Percentiles rank a stretch among this genome's conserved stretches.
phyloP scores from a whole-genome alignment of 64 coral and sea anemone genomes.

The Actinia tenebrosa region DNA sequence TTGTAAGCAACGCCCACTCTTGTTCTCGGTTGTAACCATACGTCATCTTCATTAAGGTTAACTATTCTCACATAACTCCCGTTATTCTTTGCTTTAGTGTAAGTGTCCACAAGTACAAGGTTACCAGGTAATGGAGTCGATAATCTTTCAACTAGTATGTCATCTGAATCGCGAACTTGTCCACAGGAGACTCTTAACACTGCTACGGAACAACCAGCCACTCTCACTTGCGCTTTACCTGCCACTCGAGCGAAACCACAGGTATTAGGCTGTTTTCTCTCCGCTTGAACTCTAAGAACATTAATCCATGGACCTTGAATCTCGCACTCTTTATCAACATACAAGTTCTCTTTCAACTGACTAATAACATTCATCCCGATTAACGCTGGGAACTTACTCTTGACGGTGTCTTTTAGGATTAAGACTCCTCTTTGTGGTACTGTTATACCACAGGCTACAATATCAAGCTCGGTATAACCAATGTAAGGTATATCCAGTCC shows the following conservation, averaged over 20 bases:
- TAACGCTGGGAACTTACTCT: no score
- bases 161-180: background rate
- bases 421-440: conserved; percentile 43
- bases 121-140: background rate
- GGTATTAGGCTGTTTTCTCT: background rate
- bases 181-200: conserved; percentile 7
- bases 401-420: conserved; percentile 30
- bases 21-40: conserved; percentile 27
- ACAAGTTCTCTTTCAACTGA: background rate
- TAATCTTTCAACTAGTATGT: background rate
- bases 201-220: background rate
- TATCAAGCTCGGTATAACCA: conserved; percentile 51
- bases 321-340: background rate
- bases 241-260: background rate
- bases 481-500: conserved; percentile 61
- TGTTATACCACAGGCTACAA: conserved; percentile 24
- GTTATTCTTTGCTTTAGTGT: background rate
- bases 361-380: conserved; percentile 12
- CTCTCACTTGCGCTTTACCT: conserved; percentile 12
- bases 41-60: conserved; percentile 38
- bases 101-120: background rate
- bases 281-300: conserved; percentile 10
- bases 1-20: conserved; percentile 24
- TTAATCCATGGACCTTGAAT: background rate
- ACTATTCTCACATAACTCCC: conserved; percentile 13